phyloP scores from a whole-genome alignment of 1,140 invertebrate species.

The Dendrolimus punctatus region DNA sequence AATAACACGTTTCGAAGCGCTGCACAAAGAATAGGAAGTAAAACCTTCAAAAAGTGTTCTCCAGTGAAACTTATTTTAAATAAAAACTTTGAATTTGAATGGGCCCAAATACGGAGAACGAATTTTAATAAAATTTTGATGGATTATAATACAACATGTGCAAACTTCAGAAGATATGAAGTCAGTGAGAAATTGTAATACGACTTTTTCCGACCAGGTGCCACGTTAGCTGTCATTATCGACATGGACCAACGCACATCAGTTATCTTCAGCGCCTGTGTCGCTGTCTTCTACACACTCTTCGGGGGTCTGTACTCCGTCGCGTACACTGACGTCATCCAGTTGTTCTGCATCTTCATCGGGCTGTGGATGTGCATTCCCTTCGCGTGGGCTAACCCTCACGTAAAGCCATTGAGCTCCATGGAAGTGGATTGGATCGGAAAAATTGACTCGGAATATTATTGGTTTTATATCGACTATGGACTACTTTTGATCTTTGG shows the following conservation, averaged over 20 bases:
- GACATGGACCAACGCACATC: slow-evolving; percentile 94
- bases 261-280: slow-evolving; percentile 95
- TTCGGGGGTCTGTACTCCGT: slow-evolving; percentile 98
- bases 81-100: too few species aligned
- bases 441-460: slow-evolving; percentile 78
- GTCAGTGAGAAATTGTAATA: not conserved
- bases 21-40: too few species aligned
- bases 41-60: too few species aligned
- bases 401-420: slow-evolving; percentile 83
- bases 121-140: too few species aligned
- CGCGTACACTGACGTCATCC: slow-evolving; percentile 98
- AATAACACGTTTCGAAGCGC: too few species aligned
- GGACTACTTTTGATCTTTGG: slow-evolving; percentile 95
- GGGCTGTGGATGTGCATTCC: slow-evolving; percentile 99
- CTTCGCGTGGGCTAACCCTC: slow-evolving; percentile 91
- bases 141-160: too few species aligned
- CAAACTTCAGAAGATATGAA: too few species aligned
- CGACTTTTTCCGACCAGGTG: slow-evolving; percentile 75
- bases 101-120: too few species aligned
- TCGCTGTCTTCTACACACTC: slow-evolving; percentile 97
- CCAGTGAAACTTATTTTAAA: too few species aligned
- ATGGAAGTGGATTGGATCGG: slow-evolving; percentile 95
- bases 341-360: slow-evolving; percentile 98
- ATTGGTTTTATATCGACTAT: slow-evolving; percentile 92
- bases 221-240: slow-evolving; percentile 96